Conservation (phyloP, 2,797 vertebrate species). For the Liasis olivaceus region DNA sequence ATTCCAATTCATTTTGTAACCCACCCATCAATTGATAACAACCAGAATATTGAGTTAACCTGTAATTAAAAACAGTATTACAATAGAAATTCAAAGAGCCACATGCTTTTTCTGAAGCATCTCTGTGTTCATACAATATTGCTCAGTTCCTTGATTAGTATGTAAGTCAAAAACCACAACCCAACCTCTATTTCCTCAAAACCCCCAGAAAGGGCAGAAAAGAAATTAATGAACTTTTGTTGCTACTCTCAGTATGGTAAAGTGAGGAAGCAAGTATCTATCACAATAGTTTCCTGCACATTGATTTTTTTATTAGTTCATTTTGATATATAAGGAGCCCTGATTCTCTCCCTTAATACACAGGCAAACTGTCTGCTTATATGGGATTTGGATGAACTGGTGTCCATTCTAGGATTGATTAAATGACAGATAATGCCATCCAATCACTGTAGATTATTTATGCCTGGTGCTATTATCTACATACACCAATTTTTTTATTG, state of each 20-base stretch:
- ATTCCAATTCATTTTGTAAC: background rate
- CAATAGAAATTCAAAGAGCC: background rate
- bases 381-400: background rate
- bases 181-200: no score
- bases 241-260: background rate
- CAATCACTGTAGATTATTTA: background rate
- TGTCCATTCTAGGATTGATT: background rate
- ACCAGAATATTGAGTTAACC: background rate
- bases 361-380: background rate
- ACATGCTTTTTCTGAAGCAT: background rate
- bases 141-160: background rate
- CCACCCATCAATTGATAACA: background rate
- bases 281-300: background rate
- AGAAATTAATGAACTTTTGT: background rate
- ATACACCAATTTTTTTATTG: background rate
- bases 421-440: background rate
- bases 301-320: background rate
- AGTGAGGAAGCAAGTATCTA: background rate
- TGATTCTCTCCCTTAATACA: background rate
- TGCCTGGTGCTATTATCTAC: background rate
- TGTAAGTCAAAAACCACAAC: no score
- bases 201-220: no score
- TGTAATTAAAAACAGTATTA: background rate
- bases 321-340: background rate
- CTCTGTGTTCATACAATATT: background rate